Evolutionary conservation across 2,888 invertebrate genomes (phyloP), one percentile per base, ranked within the genome.

Genomic region (Chelonus formosanus): DNA sequence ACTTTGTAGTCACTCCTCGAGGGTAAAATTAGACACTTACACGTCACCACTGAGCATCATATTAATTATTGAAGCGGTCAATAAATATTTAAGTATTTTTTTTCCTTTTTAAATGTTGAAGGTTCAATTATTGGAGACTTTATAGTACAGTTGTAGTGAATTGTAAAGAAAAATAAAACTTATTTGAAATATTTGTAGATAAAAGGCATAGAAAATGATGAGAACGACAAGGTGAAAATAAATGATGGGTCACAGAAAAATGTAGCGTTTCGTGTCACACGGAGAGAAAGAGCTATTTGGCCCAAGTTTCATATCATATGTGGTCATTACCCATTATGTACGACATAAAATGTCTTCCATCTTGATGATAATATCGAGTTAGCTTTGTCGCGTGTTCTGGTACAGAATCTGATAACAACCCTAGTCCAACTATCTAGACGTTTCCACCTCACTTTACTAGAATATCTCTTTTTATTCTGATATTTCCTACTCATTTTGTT

Each of bases 331-430:
- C 80, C 80, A 81, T 55, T 34, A 55, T 82, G 80, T 80, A 80
- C 78, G 80, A 78, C 80, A 81, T 80, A 79, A 81, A 81, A 80
- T 83, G 83, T 76, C 80, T 82, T 81, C 80, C 78, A 81, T 80
- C 76, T 65, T 65, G 61, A 64, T 70, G 84, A 84, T 83, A 83
- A 73, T 74, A 83, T 82, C 83, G 73, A 65, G 71, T 69, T 65
- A 72, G 73, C 73, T 73, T 72, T 78, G 80, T 83, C 81, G 84
- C 84, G 83, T 84, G 84, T 81, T 78, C 81, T 75, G 76, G 74
- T 75, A 76, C 76, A 73, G 73, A 75, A 84, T 84, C 84, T 80
- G 84, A 84, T 84, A 84, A 78, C 75, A 75, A 71, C 78, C 73
- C 74, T 73, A 74, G 69, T 20, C 20, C 20, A 1, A 20, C 20